A percentile compares a stretch with the other conserved stretches of the same genome.
phyloP scores from a whole-genome alignment of 2,888 invertebrate species.

The Drosophila atripex region DNA sequence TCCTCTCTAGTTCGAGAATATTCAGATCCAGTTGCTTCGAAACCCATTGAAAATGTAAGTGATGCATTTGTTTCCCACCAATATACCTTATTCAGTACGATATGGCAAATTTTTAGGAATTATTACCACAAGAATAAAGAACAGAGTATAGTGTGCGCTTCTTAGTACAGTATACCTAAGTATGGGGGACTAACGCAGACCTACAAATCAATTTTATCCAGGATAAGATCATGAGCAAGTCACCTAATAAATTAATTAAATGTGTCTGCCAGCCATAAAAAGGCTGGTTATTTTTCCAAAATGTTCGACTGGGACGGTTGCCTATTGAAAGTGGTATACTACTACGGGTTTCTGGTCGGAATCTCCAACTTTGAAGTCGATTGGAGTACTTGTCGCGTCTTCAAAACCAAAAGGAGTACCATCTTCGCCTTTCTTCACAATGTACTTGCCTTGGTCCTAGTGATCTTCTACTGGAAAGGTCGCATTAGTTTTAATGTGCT shows the following conservation, averaged over 20 bases:
- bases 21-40: slow-evolving; percentile 51
- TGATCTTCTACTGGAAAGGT: background rate
- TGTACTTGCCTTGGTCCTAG: background rate
- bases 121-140: no score
- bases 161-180: no score
- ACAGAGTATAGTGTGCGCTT: no score
- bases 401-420: background rate
- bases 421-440: background rate
- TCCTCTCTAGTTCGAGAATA: slow-evolving; percentile 13
- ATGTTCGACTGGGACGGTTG: slow-evolving; percentile 20
- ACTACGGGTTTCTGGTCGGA: slow-evolving; percentile 9
- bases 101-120: slow-evolving; percentile 34
- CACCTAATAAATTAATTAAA: background rate
- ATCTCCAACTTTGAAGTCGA: slow-evolving; percentile 18
- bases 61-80: slow-evolving; percentile 38
- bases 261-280: background rate
- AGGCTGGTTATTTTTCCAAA: background rate
- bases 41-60: slow-evolving; percentile 50
- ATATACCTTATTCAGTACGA: slow-evolving; percentile 62
- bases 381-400: slow-evolving; percentile 8
- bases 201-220: background rate
- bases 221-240: background rate
- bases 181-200: background rate
- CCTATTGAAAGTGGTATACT: background rate
- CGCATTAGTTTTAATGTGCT: background rate